Percentiles rank a stretch among this genome's conserved stretches.
Conservation (phyloP, 2,888 invertebrate species). For the Trachelus tabidus region DNA sequence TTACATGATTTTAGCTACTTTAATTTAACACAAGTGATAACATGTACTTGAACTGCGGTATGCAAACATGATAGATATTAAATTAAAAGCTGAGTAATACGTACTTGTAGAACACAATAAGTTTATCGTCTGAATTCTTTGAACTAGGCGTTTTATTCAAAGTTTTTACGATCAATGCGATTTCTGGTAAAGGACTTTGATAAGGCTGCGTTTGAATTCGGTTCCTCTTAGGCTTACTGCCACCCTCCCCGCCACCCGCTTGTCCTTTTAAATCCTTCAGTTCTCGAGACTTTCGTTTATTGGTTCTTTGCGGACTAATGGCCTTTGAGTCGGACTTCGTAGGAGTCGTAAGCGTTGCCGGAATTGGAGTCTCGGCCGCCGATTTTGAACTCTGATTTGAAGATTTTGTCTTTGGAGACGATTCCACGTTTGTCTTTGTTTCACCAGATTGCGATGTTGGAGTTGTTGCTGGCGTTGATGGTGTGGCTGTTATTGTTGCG, state of each 20-base stretch:
- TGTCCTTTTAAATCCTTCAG: slow-evolving; percentile 54
- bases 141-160: slow-evolving; percentile 72
- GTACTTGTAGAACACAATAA: slow-evolving; percentile 89
- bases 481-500: neutral
- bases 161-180: slow-evolving; percentile 81
- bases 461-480: neutral
- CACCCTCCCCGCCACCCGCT: slow-evolving; percentile 47
- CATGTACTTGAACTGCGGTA: neutral
- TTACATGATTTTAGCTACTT: neutral
- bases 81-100: slow-evolving; percentile 39
- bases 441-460: slow-evolving; percentile 28
- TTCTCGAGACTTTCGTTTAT: slow-evolving; percentile 59
- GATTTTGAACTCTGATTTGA: slow-evolving; percentile 22
- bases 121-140: slow-evolving; percentile 78
- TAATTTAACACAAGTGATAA: neutral
- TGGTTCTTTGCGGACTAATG: slow-evolving; percentile 41
- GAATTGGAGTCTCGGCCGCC: slow-evolving; percentile 17
- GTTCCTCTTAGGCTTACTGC: slow-evolving; percentile 69
- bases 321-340: slow-evolving; percentile 58
- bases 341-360: slow-evolving; percentile 49
- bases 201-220: slow-evolving; percentile 81
- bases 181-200: slow-evolving; percentile 84
- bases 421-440: slow-evolving; percentile 28
- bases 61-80: slow-evolving; percentile 6
- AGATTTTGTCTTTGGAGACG: slow-evolving; percentile 30